Evolutionary conservation across 2,888 invertebrate species (phyloP), one percentile per base, ranked within the genome.

Genomic region (Lomographa bimaculata): DNA sequence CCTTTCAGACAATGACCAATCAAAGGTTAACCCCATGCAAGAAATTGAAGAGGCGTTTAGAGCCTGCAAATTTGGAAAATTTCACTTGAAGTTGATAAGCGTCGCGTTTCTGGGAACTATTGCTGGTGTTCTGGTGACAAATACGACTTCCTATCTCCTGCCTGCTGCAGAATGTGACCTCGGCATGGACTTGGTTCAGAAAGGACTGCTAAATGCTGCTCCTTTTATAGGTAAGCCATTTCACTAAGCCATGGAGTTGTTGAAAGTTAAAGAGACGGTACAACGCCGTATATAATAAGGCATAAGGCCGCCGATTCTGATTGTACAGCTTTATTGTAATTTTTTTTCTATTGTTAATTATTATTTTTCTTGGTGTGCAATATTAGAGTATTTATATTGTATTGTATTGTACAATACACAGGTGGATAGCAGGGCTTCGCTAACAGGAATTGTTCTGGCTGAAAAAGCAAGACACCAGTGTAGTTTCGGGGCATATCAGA

Each of bases 111-210:
- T 74, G 0, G 79, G 72, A 0, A 46, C 59, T 10, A 50, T 70
- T 0, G 61, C 71, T 5, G 66, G 68, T 3, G 56, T 71, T 0
- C 38, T 72, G 0, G 71, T 80, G 0, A 71, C 71, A 0, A 62
- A 58, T 11, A 65, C 67, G 1, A 71, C 74, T 0, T 64, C 83
- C 0, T 83, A 69, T 14, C 44, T 83, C 1, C 52, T 82, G 8
- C 76, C 81, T 0, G 60, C 57, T 1, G 81, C 81, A 0, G 82
- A 83, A 46, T 83, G 83, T 12, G 81, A 83, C 23, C 46, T 83
- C 3, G 46, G 70, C 1, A 81, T 83, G 82, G 58, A 67, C 34
- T 45, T 83, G 1, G 21, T 71, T n/a, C 60, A 76, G 9, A 82
- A 82, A 38, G 82, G 82, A 1, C 12, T 81, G 5, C 34, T 83